These are phyloP conservation scores for Branchellion lobata DNA, from an alignment of 2,888 invertebrate genomes.

Conservation along the genomic window DNA sequence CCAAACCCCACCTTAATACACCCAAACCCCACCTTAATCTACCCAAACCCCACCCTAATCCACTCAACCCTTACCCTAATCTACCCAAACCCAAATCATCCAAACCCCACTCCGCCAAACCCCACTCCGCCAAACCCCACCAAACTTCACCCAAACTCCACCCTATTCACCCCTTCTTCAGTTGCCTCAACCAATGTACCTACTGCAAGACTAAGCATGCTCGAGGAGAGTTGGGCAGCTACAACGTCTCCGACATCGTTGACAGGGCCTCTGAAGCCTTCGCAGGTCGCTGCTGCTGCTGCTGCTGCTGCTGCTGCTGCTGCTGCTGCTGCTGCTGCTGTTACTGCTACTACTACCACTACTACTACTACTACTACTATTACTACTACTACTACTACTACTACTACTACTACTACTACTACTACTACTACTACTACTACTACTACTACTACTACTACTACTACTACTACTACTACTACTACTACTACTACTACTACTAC, in stretches of 20 bases:
- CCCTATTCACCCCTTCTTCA: constrained; percentile 51
- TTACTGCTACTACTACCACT: constrained; percentile 60
- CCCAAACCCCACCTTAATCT: no score
- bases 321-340: constrained; percentile 9
- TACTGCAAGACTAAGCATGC: constrained; percentile 99
- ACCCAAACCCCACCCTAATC: no score
- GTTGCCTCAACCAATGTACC: constrained; percentile 93
- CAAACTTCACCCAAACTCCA: no score
- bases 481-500: constrained; percentile 61
- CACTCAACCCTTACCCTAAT: no score
- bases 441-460: constrained; percentile 59
- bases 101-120: no score
- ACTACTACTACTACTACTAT: constrained; percentile 57
- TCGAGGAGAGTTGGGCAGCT: constrained; percentile 91
- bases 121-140: no score
- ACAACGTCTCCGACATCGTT: constrained; percentile 84
- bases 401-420: constrained; percentile 58
- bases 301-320: no score
- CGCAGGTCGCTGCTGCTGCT: constrained; percentile 56
- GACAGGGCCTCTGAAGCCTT: constrained; percentile 80
- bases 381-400: constrained; percentile 53
- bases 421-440: constrained; percentile 53
- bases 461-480: constrained; percentile 50
- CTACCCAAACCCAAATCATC: background rate
- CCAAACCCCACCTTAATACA: no score